These are phyloP conservation scores for Sepiola atlantica DNA, from an alignment of 2,888 invertebrate species.

Conservation along the genomic window DNA sequence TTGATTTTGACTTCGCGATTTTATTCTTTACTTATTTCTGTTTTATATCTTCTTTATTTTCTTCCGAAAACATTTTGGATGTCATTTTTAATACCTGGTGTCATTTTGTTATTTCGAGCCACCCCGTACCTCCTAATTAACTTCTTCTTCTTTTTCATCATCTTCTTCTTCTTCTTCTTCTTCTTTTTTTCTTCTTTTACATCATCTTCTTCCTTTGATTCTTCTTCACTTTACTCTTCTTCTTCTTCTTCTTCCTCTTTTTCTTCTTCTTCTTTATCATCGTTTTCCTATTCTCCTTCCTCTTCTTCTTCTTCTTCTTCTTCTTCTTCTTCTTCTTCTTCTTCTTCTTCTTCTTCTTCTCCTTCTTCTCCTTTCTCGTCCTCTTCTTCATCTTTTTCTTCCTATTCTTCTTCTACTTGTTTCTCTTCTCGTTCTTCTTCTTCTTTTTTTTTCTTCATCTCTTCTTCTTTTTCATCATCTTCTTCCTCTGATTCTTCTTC, in stretches of 20 bases:
- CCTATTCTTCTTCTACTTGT: background rate
- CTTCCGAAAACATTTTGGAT: too few relatives aligned
- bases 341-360: background rate
- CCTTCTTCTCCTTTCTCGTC: background rate
- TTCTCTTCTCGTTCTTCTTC: background rate
- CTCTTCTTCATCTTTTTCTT: background rate
- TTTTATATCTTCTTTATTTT: too few relatives aligned
- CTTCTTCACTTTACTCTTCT: background rate
- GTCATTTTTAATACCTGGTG: background rate
- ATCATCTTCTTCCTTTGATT: background rate
- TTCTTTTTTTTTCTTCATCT: background rate
- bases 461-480: background rate
- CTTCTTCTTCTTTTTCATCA: background rate
- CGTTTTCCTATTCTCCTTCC: background rate
- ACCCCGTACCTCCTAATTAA: background rate
- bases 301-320: too few relatives aligned
- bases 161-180: background rate
- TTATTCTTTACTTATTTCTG: too few relatives aligned
- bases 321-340: background rate
- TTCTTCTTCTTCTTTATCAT: background rate
- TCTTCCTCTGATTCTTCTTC: background rate
- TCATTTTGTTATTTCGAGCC: background rate
- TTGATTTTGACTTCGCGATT: too few relatives aligned
- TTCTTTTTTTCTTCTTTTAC: background rate
- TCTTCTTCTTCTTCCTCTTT: background rate